A percentile compares a stretch with the other conserved stretches of the same genome.
Conservation (phyloP, 2,113 vertebrate species). For the Phalacrocorax pelagicus region DNA sequence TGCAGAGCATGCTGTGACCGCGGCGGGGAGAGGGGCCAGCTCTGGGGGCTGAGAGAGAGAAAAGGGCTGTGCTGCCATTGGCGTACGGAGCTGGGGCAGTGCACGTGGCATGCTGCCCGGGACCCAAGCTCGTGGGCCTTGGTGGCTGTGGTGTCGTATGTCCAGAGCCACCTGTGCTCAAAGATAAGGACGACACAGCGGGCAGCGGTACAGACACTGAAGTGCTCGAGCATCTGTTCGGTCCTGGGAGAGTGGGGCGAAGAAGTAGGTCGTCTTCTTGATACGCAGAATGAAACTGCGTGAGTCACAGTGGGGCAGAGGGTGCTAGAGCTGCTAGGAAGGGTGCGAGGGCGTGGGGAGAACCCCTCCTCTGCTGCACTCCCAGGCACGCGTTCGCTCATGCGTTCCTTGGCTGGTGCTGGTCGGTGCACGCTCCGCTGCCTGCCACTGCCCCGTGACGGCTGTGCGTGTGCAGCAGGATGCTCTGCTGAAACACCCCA, state of each 20-base stretch:
- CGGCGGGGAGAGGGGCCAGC: fast-evolving
- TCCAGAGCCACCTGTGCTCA: neutral
- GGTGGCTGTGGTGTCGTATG: fast-evolving
- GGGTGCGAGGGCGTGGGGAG: neutral
- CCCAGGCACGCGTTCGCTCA: neutral
- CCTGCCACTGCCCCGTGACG: neutral
- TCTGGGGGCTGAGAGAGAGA: neutral
- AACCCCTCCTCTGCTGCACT: neutral
- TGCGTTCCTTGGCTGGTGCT: neutral
- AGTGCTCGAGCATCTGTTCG: neutral
- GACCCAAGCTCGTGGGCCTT: fast-evolving
- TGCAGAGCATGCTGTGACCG: fast-evolving
- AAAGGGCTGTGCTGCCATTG: fast-evolving
- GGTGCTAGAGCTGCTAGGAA: neutral
- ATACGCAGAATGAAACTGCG: neutral
- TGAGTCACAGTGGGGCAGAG: neutral
- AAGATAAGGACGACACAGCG: fast-evolving
- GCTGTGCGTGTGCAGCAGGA: neutral
- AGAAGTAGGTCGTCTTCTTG: neutral
- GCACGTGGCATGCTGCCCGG: fast-evolving
- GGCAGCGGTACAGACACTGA: neutral
- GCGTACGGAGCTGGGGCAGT: neutral
- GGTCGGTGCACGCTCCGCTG: neutral
- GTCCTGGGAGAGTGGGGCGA: neutral
- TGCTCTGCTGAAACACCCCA: neutral